Conservation (phyloP, 2,797 vertebrate species). For the Decapterus maruadsi region DNA sequence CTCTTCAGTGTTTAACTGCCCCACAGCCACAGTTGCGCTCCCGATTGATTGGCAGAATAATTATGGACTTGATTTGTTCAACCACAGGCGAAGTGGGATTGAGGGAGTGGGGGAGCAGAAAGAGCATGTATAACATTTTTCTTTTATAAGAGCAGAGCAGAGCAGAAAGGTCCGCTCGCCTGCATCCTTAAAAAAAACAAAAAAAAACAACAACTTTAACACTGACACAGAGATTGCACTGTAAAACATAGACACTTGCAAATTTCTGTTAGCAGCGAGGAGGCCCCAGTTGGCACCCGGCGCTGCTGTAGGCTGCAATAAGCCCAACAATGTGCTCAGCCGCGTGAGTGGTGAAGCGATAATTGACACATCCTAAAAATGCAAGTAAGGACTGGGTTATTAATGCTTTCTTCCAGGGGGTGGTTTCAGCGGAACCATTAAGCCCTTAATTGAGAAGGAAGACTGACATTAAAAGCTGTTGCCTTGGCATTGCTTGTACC, state of each 20-base stretch:
- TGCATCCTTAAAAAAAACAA: constrained; percentile 55
- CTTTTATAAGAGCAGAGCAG: constrained; percentile 55
- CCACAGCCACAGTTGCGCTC: constrained; percentile 74
- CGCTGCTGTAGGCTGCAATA: constrained; percentile 72
- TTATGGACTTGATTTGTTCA: constrained; percentile 82
- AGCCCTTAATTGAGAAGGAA: constrained; percentile 86
- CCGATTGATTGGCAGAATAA: constrained; percentile 86
- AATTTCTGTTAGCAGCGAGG: constrained; percentile 39
- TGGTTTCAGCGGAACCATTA: constrained; percentile 85
- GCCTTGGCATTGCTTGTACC: constrained; percentile 72
- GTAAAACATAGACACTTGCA: constrained; percentile 47
- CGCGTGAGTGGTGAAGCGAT: constrained; percentile 72
- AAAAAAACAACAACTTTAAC: constrained; percentile 25
- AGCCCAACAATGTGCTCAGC: constrained; percentile 76
- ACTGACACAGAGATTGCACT: constrained; percentile 46
- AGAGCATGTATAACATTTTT: constrained; percentile 68
- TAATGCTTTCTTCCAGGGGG: constrained; percentile 85
- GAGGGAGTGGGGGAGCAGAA: constrained; percentile 74
- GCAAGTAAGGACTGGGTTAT: constrained; percentile 83
- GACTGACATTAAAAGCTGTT: constrained; percentile 85
- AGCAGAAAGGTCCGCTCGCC: constrained; percentile 46
- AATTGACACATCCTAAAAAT: constrained; percentile 86
- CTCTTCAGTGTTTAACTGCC: constrained; percentile 72
- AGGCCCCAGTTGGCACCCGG: constrained; percentile 58
- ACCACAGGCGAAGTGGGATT: constrained; percentile 78